Percentiles rank a stretch among this genome's conserved stretches.
Conservation (phyloP, 2,797 vertebrate species). For the Parambassis ranga region DNA sequence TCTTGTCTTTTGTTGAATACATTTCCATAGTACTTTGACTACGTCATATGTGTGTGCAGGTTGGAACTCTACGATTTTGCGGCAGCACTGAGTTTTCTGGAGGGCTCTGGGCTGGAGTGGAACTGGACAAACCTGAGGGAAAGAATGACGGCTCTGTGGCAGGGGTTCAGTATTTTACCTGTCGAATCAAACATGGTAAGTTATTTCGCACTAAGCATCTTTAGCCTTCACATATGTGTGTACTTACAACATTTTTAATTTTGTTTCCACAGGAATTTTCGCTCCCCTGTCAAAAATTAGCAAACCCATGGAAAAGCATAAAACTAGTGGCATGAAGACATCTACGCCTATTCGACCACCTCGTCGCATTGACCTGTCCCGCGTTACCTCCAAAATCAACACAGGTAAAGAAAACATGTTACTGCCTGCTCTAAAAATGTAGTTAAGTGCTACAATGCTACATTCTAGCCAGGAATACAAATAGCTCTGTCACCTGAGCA, state of each 20-base stretch:
- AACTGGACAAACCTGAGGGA: constrained; percentile 92
- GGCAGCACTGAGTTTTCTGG: constrained; percentile 93
- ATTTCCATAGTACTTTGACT: no score
- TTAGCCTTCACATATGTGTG: background rate
- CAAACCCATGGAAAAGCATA: constrained; percentile 84
- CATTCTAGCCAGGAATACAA: no score
- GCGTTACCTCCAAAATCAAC: constrained; percentile 87
- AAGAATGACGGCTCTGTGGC: constrained; percentile 95
- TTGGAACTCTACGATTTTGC: constrained; percentile 91
- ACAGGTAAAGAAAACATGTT: constrained; percentile 77
- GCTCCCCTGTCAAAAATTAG: constrained; percentile 95
- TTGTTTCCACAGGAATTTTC: constrained; percentile 86
- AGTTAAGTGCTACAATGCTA: no score
- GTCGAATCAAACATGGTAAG: constrained; percentile 86
- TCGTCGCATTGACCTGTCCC: constrained; percentile 81
- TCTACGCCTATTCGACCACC: constrained; percentile 71
- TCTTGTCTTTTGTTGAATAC: background rate
- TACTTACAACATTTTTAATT: background rate
- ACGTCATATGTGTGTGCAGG: constrained; percentile 71
- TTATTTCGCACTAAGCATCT: background rate
- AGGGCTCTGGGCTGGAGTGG: constrained; percentile 95
- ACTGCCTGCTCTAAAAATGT: background rate
- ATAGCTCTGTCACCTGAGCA: constrained; percentile 4
- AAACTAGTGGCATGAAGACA: constrained; percentile 61
- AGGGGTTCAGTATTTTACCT: constrained; percentile 93